Conservation (phyloP, 2,888 invertebrate species). For the Ceriagrion tenellum region DNA sequence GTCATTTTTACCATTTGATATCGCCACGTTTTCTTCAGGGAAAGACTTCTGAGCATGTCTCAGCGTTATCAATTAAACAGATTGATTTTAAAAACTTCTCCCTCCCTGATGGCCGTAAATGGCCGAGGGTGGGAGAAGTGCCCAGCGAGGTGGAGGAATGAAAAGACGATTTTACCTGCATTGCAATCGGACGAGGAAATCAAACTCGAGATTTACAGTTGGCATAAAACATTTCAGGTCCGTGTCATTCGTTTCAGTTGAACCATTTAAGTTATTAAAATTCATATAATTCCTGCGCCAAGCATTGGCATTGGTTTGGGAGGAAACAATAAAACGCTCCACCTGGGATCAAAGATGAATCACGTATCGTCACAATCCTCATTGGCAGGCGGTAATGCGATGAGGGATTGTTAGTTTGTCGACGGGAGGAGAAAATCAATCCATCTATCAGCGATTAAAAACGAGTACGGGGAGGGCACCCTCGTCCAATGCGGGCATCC, state of each 20-base stretch:
- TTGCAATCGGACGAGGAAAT: not conserved
- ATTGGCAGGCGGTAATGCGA: not conserved
- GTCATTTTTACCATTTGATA: too few species aligned
- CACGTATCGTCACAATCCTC: not conserved
- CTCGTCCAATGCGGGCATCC: not conserved
- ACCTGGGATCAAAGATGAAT: not conserved
- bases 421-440: not conserved
- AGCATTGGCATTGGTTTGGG: not conserved
- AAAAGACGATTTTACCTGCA: not conserved
- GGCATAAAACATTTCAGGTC: not conserved
- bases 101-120: not conserved
- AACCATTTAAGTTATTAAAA: not conserved
- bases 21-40: not conserved
- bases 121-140: not conserved
- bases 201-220: conserved; percentile 4
- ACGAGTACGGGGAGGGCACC: not conserved
- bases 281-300: not conserved
- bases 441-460: not conserved
- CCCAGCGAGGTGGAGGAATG: not conserved
- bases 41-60: not conserved
- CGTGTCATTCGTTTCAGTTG: not conserved
- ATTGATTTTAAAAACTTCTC: conserved; percentile 8
- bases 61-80: conserved; percentile 2
- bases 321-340: not conserved
- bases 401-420: not conserved